These are phyloP conservation scores for Fistularia commersonii DNA, from an alignment of 2,797 vertebrate species.

Conservation along the genomic window DNA sequence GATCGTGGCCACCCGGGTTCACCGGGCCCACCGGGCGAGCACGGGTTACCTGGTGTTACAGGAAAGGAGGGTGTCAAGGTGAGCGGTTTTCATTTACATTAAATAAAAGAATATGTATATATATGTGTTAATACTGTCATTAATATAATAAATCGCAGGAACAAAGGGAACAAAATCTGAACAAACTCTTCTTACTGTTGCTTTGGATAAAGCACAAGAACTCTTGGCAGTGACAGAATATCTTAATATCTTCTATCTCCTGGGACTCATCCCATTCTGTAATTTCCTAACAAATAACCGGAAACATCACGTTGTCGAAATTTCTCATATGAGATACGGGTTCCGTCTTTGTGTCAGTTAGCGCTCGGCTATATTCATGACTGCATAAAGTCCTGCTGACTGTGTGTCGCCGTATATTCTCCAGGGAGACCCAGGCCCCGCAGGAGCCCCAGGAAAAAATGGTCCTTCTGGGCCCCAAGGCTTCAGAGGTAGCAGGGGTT, in stretches of 20 bases:
- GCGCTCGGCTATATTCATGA: slow-evolving; percentile 57
- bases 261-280: slow-evolving; percentile 42
- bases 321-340: slow-evolving; percentile 61
- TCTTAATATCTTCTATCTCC: slow-evolving; percentile 48
- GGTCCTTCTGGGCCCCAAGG: slow-evolving; percentile 84
- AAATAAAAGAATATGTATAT: no score
- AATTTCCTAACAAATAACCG: slow-evolving; percentile 63
- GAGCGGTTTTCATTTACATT: slow-evolving; percentile 44
- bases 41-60: slow-evolving; percentile 86
- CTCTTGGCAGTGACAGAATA: slow-evolving; percentile 34
- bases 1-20: slow-evolving; percentile 91
- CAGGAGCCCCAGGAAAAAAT: slow-evolving; percentile 80
- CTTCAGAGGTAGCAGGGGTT: slow-evolving; percentile 83
- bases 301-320: slow-evolving; percentile 33
- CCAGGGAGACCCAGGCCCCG: slow-evolving; percentile 88
- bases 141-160: slow-evolving; percentile 39
- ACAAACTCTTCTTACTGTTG: slow-evolving; percentile 41
- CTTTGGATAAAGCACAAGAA: slow-evolving; percentile 43
- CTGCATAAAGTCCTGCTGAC: slow-evolving; percentile 47
- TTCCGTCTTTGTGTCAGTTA: slow-evolving; percentile 41
- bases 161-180: no score
- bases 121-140: slow-evolving; percentile 32
- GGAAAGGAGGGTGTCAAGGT: slow-evolving; percentile 92
- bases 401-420: slow-evolving; percentile 38
- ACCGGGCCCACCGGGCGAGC: slow-evolving; percentile 89